phyloP scores from a whole-genome alignment of 2,888 invertebrate genomes.

The Odontothrips loti region DNA sequence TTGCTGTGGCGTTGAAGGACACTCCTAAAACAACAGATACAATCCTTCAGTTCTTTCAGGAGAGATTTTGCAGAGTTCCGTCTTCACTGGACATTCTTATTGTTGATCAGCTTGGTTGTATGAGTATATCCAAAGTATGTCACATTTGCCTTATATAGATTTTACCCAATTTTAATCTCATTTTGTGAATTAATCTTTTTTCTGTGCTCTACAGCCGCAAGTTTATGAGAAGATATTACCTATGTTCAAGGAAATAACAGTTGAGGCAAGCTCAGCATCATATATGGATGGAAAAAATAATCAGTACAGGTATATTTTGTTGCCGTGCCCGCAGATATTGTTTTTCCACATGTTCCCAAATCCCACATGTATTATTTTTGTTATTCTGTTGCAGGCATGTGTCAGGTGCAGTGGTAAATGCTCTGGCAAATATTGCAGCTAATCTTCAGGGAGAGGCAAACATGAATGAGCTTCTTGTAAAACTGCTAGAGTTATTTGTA shows the following conservation, averaged over 20 bases:
- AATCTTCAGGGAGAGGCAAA: conserved; percentile 84
- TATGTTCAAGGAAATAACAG: conserved; percentile 94
- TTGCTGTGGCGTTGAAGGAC: conserved; percentile 90
- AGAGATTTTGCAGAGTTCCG: conserved; percentile 87
- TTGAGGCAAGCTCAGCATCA: conserved; percentile 80
- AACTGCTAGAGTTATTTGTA: conserved; percentile 92
- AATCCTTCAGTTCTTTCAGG: conserved; percentile 94
- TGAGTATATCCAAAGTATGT: conserved; percentile 75
- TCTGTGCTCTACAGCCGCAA: conserved; percentile 46
- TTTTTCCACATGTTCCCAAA: neutral
- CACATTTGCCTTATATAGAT: neutral
- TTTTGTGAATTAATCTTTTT: neutral
- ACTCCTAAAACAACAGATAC: conserved; percentile 92
- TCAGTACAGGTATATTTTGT: conserved; percentile 50
- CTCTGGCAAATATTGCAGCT: conserved; percentile 91
- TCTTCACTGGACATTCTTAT: conserved; percentile 87
- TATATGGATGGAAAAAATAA: conserved; percentile 61
- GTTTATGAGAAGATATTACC: conserved; percentile 94
- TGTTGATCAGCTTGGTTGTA: conserved; percentile 95
- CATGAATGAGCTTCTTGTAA: conserved; percentile 77
- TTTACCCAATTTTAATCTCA: too few species aligned
- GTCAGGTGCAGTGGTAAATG: conserved; percentile 92
- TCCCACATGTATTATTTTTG: neutral
- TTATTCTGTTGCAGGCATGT: conserved; percentile 61
- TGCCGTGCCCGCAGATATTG: conserved; percentile 16